Base-by-base conservation (phyloP, 2,888 invertebrate genomes). In the Calliopum simillimum region DNA sequence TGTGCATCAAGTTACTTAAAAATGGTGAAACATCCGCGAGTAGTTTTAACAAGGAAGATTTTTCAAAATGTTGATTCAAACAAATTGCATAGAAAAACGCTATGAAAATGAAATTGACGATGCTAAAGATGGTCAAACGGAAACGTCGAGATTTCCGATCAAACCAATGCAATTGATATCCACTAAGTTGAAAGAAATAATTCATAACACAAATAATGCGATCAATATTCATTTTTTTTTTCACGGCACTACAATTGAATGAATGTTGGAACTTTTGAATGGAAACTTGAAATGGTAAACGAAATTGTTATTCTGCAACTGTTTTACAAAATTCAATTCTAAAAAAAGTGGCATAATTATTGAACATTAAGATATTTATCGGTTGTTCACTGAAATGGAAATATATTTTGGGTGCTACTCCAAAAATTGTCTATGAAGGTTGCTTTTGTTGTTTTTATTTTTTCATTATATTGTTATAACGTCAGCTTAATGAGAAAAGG, bases 61-160 rank as follows among this genome's bases (percentile, higher is more conserved):
- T 67, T 53, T 76, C 71, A 23, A 84, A 82, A 8, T 84, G 84
- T 62, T 83, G 79, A 16, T 77, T 75, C 43, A 85, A 79, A 11
- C 81, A 81, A 4, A 73, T 77, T 0, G 76, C 53, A 63, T 80
- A 79, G 71, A 77, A 75, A 16, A 77, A 8, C 23, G 72, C 61
- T 5, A 79, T 71, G 4, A 71, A 61, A 8, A 78, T 21, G 67
- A 76, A 78, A 64, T 78, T 74, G 25, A 74, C 25, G 41, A 74
- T 55, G 53, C 76, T 75, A 23, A 70, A 70, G 19, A 80, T 16
- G 14, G 78, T 73, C 16, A 79, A 19, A 44, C 74, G 73, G 70
- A 73, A 80, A 47, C 74, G 76, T 13, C 71, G 74, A 2, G 66
- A 68, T 59, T 70, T 74, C 2, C 44, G 46, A 53, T 76, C 75